Conservation (phyloP, 2,888 invertebrate species). For the Lottia scabra region DNA sequence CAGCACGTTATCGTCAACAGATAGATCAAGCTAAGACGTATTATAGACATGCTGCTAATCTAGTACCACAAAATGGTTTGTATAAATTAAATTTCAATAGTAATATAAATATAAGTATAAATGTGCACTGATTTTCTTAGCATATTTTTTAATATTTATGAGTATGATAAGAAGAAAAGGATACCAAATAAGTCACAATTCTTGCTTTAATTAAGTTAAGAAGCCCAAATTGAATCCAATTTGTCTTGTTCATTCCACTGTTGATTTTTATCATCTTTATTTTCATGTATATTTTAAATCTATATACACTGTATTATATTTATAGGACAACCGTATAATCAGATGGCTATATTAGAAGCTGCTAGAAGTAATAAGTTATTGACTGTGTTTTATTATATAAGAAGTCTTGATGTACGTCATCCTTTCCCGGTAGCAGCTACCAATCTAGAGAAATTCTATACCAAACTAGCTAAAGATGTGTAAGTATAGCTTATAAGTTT, state of each 20-base stretch:
- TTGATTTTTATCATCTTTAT: no score
- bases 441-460: slow-evolving; percentile 81
- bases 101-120: neutral
- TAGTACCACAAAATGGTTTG: slow-evolving; percentile 70
- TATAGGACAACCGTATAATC: slow-evolving; percentile 89
- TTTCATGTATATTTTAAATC: no score
- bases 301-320: slow-evolving; percentile 6
- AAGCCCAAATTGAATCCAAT: no score
- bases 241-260: no score
- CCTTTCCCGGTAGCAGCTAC: slow-evolving; percentile 87
- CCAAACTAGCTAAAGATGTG: slow-evolving; percentile 69
- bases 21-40: slow-evolving; percentile 85
- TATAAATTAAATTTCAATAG: neutral
- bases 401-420: slow-evolving; percentile 85
- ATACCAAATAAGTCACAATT: no score
- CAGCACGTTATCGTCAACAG: slow-evolving; percentile 84
- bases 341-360: slow-evolving; percentile 84
- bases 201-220: no score
- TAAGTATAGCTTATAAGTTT: slow-evolving; percentile 46
- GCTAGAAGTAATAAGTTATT: slow-evolving; percentile 83
- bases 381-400: slow-evolving; percentile 87
- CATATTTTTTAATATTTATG: no score
- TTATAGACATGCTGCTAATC: slow-evolving; percentile 74
- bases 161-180: no score
- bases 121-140: no score